phyloP scores from a whole-genome alignment of 2,888 invertebrate genomes.

The Xylota sylvarum region DNA sequence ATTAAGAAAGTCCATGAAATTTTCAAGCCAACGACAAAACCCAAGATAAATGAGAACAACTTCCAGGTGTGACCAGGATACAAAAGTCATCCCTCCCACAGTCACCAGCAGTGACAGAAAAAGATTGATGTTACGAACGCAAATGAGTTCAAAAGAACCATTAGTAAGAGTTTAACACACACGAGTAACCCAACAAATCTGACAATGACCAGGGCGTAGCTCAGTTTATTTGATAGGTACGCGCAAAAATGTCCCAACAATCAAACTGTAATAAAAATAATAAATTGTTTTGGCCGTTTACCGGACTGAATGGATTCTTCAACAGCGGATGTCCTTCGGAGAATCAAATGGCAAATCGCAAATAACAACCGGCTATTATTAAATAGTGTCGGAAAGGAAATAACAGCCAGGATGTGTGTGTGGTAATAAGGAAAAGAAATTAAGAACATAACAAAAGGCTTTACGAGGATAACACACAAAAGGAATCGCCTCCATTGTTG shows the following conservation, averaged over 20 bases:
- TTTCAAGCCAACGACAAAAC: background rate
- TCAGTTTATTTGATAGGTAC: background rate
- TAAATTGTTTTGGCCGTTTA: conserved; percentile 5
- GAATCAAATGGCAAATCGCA: conserved; percentile 8
- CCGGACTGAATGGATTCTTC: background rate
- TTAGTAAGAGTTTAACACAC: background rate
- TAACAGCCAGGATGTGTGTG: conserved; percentile 3
- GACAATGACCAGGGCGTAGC: background rate
- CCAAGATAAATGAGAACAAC: background rate
- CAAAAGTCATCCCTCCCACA: background rate
- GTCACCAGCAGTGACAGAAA: background rate
- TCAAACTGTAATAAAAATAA: conserved; percentile 14
- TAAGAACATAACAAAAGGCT: conserved; percentile 12
- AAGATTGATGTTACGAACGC: background rate
- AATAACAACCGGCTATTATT: conserved; percentile 2
- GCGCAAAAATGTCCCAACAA: conserved; percentile 9
- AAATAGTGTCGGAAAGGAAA: background rate
- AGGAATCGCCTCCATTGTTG: background rate
- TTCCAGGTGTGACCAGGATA: background rate
- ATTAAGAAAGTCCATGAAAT: background rate
- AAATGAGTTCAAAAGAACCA: conserved; percentile 1
- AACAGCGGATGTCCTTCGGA: background rate
- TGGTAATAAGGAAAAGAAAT: conserved; percentile 9
- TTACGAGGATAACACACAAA: conserved; percentile 10
- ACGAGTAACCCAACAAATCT: background rate